Evolutionary conservation across 2,113 vertebrate genomes (phyloP).

Genomic region (Trichechus manatus): DNA sequence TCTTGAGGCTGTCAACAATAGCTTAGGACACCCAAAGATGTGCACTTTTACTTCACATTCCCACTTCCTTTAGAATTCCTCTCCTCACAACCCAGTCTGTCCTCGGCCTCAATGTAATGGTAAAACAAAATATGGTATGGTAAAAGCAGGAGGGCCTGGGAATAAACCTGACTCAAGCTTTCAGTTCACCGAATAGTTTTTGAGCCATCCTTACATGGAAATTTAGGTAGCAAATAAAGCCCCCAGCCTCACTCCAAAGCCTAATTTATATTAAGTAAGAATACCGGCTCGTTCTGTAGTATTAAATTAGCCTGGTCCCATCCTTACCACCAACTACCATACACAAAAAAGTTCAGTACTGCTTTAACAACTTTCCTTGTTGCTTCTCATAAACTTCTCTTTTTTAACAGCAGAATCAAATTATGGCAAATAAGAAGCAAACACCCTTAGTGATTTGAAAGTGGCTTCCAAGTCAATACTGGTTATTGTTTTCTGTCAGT

Average conservation of each 20-base stretch:
- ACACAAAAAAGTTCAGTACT: not conserved
- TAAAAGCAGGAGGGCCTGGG: not conserved
- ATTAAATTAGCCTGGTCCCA: not conserved
- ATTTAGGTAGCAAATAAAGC: not conserved
- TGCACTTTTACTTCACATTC: not conserved
- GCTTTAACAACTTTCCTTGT: not conserved
- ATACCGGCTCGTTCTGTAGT: not conserved
- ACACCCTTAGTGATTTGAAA: not conserved
- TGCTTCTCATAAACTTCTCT: not conserved
- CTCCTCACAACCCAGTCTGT: not conserved
- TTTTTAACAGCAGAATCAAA: conserved; percentile 42
- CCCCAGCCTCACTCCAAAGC: not conserved
- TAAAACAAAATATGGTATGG: not conserved
- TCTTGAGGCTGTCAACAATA: not conserved
- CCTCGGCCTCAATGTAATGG: not conserved
- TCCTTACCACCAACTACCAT: not conserved
- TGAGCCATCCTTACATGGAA: conserved; percentile 36
- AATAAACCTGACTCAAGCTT: not conserved
- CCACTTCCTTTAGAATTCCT: conserved; percentile 38
- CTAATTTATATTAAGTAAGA: not conserved
- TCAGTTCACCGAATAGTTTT: not conserved
- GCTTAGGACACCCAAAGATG: not conserved
- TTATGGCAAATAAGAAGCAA: not conserved
- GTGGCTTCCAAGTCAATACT: not conserved
- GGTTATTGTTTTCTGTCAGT: not conserved